Evolutionary conservation across 2,113 vertebrate species (phyloP).

Genomic region (Gobio gobio): DNA sequence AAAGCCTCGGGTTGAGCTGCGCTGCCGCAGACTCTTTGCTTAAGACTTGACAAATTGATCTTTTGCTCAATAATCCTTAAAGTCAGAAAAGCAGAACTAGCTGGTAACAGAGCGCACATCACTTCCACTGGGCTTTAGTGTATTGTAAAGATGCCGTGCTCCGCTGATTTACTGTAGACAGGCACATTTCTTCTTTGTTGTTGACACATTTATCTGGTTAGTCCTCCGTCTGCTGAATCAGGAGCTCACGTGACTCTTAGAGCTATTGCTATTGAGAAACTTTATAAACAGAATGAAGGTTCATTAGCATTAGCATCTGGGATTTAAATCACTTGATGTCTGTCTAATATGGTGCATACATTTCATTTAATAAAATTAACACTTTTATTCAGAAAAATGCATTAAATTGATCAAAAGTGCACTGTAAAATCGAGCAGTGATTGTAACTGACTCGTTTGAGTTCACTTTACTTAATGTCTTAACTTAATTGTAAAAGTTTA

Average conservation of each 20-base stretch:
- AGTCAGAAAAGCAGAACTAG: conserved; percentile 62
- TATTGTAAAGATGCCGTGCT: conserved; percentile 41
- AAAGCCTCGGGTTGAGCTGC: conserved; percentile 62
- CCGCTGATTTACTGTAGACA: conserved; percentile 44
- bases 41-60: conserved; percentile 57
- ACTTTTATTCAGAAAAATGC: too few species aligned
- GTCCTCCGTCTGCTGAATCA: conserved; percentile 72
- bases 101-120: conserved; percentile 64
- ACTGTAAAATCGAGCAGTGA: too few species aligned
- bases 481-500: too few species aligned
- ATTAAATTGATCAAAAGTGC: too few species aligned
- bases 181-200: conserved; percentile 62
- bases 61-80: conserved; percentile 56
- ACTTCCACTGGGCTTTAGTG: conserved; percentile 45
- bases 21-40: conserved; percentile 48
- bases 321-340: not conserved
- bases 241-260: conserved; percentile 73
- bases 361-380: too few species aligned
- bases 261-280: conserved; percentile 72
- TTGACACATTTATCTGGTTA: conserved; percentile 73
- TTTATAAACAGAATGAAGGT: not conserved
- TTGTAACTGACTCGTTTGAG: too few species aligned
- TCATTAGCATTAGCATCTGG: not conserved
- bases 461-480: too few species aligned
- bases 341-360: not conserved